These are phyloP conservation scores for Anastatus disparis DNA, from an alignment of 1,140 invertebrate genomes.

Conservation along the genomic window DNA sequence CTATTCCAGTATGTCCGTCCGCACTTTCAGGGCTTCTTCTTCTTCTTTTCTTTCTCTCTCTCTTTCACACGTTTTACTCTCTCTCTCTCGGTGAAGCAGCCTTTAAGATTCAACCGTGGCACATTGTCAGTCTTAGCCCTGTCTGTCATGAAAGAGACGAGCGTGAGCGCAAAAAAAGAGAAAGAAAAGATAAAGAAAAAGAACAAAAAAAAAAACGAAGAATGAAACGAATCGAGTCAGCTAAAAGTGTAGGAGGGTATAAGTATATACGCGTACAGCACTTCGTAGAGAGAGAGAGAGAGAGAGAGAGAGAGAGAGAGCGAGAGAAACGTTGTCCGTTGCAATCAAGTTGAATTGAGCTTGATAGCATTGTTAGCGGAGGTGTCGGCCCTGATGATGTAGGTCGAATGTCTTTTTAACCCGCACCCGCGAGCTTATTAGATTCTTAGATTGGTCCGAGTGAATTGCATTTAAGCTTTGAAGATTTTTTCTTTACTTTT, in stretches of 20 bases:
- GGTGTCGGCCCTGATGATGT: constrained; percentile 15
- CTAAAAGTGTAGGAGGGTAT: too few species aligned
- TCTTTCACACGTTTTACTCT: too few species aligned
- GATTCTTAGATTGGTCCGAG: constrained; percentile 5
- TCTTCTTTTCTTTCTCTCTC: background rate
- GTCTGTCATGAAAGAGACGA: background rate
- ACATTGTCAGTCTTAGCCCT: constrained; percentile 44
- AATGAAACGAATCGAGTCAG: constrained; percentile 51
- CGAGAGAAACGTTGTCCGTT: background rate
- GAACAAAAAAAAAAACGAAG: constrained; percentile 5
- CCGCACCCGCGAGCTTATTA: constrained; percentile 24
- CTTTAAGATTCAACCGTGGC: too few species aligned
- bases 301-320: background rate
- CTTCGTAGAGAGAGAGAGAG: too few species aligned
- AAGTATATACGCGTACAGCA: too few species aligned
- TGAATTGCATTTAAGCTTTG: constrained; percentile 3
- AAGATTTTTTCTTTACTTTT: too few species aligned
- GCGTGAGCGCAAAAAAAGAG: background rate
- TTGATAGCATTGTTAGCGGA: constrained; percentile 37
- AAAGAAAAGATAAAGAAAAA: background rate
- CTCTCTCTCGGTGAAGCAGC: constrained; percentile 35
- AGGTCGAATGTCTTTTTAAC: too few species aligned
- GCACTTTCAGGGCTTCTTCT: constrained; percentile 49
- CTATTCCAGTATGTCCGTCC: constrained; percentile 18
- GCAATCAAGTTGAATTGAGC: constrained; percentile 39